Evolutionary conservation across 2,888 invertebrate species (phyloP).

Genomic region (Xiphydria camelus): DNA sequence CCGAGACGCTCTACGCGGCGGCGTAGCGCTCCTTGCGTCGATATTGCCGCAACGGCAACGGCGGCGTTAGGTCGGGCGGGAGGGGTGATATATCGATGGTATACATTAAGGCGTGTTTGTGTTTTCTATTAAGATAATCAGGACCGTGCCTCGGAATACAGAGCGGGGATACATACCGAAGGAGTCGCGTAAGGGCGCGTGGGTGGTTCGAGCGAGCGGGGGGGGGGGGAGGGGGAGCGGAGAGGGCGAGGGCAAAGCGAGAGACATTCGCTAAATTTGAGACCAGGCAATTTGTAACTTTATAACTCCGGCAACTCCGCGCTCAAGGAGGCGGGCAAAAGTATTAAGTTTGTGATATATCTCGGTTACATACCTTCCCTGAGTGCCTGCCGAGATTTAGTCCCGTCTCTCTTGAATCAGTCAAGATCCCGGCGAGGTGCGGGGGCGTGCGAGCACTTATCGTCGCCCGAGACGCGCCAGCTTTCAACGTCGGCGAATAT

Average conservation of each 20-base stretch:
- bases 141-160: conserved; percentile 49
- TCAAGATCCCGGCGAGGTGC: background rate
- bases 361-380: conserved; percentile 21
- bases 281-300: conserved; percentile 31
- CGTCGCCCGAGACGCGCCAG: too few species aligned
- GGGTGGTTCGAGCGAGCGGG: background rate
- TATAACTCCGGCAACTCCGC: conserved; percentile 24
- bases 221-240: background rate
- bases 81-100: conserved; percentile 40
- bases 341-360: conserved; percentile 30
- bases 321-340: conserved; percentile 17
- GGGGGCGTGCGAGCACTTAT: too few species aligned
- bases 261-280: conserved; percentile 16
- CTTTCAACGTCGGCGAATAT: too few species aligned
- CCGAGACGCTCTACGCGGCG: too few species aligned
- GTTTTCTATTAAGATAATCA: conserved; percentile 51
- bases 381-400: conserved; percentile 22
- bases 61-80: too few species aligned
- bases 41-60: too few species aligned
- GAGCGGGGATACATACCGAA: conserved; percentile 31
- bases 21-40: too few species aligned
- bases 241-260: conserved; percentile 11
- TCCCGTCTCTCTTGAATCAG: background rate
- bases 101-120: conserved; percentile 43
- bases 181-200: conserved; percentile 6